Evolutionary conservation across 2,113 vertebrate species (phyloP).

Genomic region (Indicator indicator): DNA sequence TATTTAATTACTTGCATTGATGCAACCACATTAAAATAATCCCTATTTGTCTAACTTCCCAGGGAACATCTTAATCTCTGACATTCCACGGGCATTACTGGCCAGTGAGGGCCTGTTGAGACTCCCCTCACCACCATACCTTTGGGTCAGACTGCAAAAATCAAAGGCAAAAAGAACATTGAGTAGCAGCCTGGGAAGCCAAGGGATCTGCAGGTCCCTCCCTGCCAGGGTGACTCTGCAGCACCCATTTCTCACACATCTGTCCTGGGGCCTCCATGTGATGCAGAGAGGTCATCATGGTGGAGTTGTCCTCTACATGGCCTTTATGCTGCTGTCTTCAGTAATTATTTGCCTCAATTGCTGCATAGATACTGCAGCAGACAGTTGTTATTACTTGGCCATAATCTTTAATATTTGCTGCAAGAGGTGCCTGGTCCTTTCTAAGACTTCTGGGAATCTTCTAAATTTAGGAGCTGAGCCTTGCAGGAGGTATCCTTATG

Average conservation of each 20-base stretch:
- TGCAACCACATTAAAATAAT: not conserved
- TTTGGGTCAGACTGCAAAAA: not conserved
- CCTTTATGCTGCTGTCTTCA: not conserved
- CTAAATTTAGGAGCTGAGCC: not conserved
- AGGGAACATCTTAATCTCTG: not conserved
- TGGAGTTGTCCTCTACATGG: not conserved
- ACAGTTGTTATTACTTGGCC: not conserved
- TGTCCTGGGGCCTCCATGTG: accelerated
- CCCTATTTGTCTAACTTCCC: not conserved
- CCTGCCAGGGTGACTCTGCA: not conserved
- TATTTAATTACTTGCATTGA: not conserved
- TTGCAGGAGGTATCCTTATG: not conserved
- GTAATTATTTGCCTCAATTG: not conserved
- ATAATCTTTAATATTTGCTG: not conserved
- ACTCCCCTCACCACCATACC: accelerated
- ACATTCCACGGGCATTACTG: not conserved
- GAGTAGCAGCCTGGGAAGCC: not conserved
- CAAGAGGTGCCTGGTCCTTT: not conserved
- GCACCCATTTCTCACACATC: not conserved
- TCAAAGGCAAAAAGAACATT: no score
- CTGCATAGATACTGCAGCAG: not conserved
- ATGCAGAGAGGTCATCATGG: not conserved
- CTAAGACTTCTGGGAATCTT: not conserved
- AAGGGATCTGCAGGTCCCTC: not conserved
- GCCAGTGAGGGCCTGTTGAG: not conserved